Evolutionary conservation across 2,888 invertebrate species (phyloP), one percentile per base, ranked within the genome.

Genomic region (Rosalia funebris): DNA sequence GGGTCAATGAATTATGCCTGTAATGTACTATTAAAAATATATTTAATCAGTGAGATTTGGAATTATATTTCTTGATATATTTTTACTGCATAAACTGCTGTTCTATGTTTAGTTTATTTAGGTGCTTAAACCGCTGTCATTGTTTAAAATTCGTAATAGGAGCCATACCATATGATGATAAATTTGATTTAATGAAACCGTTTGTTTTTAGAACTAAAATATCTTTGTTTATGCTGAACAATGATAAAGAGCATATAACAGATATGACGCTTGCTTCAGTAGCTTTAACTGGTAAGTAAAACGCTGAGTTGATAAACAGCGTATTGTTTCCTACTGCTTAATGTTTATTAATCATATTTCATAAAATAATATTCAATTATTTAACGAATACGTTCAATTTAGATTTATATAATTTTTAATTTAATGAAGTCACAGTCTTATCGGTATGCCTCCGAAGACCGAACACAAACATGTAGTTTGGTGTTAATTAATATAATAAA

Each of bases 171-270:
- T 37, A 14, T 4, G 48, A 14, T 48, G 46, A 37, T 48, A 36
- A 48, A 48, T 48, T 20, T 15, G 37, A 48, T 48, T 48, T 48
- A 48, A 48, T 20, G 37, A 48, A 36, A 36, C 37, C 1, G 36
- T 48, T 36, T 48, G 17, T 36, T 48, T 16, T n/a, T 17, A 37
- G 17, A 36, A 14, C 11, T 17, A 9, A 48, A 48, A 48, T 48
- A 48, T 37, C 17, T 36, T 32, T 34, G 47, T 47, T 32, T 34
- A 47, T 11, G n/a, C 15, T 16, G 15, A 32, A 10, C 16, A 36
- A 48, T 10, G 48, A 48, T 36, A 48, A 37, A 48, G 19, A n/a
- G n/a, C 12, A 34, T 48, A 44, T 11, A 44, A 25, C 25, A 25
- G 3, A n/a, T n/a, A n/a, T n/a, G n/a, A 25, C 25, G 25, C 4